Evolutionary conservation across 2,113 vertebrate genomes (phyloP), one percentile per base, ranked within the genome.

Genomic region (Andinoacara biseriatus): DNA sequence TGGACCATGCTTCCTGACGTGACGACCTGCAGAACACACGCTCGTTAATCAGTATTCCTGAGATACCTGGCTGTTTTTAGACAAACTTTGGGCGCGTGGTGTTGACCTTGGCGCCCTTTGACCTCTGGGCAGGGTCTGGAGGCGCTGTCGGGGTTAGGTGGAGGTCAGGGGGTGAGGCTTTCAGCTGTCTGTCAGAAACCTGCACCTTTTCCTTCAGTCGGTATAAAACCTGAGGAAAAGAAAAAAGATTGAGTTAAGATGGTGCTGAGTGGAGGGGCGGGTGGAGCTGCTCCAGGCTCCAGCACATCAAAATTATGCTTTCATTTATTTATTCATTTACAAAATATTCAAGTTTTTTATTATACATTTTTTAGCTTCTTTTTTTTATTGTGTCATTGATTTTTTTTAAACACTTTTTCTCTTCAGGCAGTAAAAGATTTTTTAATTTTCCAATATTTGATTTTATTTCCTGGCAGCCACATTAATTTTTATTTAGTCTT

Each of bases 201-300:
- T 97, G 96, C 78, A 96, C 95, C 83, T 97, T 98, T 93, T 98
- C 97, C 88, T 98, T 99, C 59, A 98, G 94, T 90, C 97, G 95
- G 90, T 97, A 98, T 74, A 99, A 94, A 94, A 99, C 96, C 98
- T 99, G 90, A 91, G 85, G 82, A 2, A 43, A 92, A 13, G 91
- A 6, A 18, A 7, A 46, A 49, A 26, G 35, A 26, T 18, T 0
- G 2, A 67, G 22, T 9, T 67, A 1, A 9, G 63, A 29, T 67
- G 40, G 11, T 46, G 62, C 62, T 10, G 38, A 43, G 62, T 4
- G 7, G n/a, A 43, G 24, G 62, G 62, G 40, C 33, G 33, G 33
- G 33, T 33, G 33, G 33, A 33, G 31, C 35, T 35, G 35, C 35
- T 35, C 35, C 7, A 35, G 35, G 31, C 31, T 3, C 31, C 31